Conservation (phyloP, 1,140 invertebrate genomes). For the Andrena cerasifolii region DNA sequence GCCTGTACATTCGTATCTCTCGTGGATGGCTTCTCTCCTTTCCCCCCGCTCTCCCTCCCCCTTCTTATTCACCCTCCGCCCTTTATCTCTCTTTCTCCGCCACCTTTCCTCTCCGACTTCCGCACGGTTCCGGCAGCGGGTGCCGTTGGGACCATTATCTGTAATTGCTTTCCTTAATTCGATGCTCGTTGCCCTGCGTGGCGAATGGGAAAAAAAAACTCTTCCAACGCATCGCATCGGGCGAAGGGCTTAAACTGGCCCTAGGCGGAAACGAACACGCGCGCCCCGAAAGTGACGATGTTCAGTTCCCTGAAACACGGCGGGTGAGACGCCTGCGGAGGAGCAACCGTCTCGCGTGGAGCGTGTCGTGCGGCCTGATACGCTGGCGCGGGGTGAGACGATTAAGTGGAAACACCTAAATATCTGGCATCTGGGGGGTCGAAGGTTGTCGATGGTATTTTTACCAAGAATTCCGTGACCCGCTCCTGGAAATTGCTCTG, state of each 20-base stretch:
- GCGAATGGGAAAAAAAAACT: conserved; percentile 43
- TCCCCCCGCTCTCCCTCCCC: conserved; percentile 41
- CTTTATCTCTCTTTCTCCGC: neutral
- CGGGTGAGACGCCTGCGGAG: too few relatives aligned
- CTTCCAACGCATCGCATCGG: conserved; percentile 24
- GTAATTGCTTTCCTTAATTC: conserved; percentile 71
- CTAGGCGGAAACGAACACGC: neutral
- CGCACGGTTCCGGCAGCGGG: conserved; percentile 39
- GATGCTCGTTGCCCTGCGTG: conserved; percentile 59
- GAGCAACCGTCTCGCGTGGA: too few relatives aligned
- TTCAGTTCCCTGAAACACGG: too few relatives aligned
- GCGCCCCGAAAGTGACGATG: too few relatives aligned
- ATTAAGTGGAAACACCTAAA: too few relatives aligned
- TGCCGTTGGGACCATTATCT: conserved; percentile 65
- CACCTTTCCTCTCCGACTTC: conserved; percentile 14
- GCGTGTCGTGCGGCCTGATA: too few relatives aligned
- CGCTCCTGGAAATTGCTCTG: too few relatives aligned
- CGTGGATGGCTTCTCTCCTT: conserved; percentile 53
- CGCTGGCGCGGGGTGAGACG: too few relatives aligned
- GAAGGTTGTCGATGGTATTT: too few relatives aligned
- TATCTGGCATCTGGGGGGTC: too few relatives aligned
- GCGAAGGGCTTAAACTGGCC: conserved; percentile 45
- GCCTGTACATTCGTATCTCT: conserved; percentile 68
- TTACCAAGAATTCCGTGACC: too few relatives aligned
- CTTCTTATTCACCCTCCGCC: conserved; percentile 13